Evolutionary conservation across 35 echinoderm and acorn worm species (phyloP).

Genomic region (Diadema setosum): DNA sequence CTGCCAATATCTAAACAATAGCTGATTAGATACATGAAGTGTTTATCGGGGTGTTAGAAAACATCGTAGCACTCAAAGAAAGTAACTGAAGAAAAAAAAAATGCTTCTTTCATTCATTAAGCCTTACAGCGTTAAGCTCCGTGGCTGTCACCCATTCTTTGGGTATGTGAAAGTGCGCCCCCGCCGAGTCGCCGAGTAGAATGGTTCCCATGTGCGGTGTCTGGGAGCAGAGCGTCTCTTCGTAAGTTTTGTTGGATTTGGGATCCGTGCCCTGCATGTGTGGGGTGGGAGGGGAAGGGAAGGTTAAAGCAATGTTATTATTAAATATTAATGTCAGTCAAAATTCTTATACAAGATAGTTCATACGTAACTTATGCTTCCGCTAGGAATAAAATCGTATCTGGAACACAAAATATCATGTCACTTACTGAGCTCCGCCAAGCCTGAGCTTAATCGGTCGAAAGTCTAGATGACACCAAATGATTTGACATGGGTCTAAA

Average conservation of each 20-base stretch:
- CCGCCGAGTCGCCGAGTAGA: constrained; percentile 75
- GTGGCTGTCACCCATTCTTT: constrained; percentile 72
- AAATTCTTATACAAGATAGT: background rate
- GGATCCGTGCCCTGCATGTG: constrained; percentile 64
- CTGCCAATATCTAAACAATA: too few species aligned
- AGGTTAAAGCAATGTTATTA: background rate
- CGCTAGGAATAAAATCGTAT: background rate
- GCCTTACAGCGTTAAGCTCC: constrained; percentile 61
- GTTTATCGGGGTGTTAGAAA: too few species aligned
- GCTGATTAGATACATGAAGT: too few species aligned
- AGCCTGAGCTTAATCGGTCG: too few species aligned
- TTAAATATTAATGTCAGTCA: background rate
- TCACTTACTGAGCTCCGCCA: too few species aligned
- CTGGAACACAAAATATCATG: too few species aligned
- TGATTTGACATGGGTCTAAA: too few species aligned
- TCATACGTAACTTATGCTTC: background rate
- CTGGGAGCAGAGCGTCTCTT: constrained; percentile 40
- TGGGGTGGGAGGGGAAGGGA: background rate
- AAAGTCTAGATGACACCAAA: too few species aligned
- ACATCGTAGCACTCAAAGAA: too few species aligned
- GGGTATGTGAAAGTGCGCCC: constrained; percentile 88
- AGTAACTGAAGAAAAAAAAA: too few species aligned
- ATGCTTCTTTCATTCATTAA: too few species aligned
- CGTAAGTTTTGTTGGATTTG: constrained; percentile 45
- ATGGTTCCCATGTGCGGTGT: constrained; percentile 45